phyloP scores from a whole-genome alignment of 1,140 invertebrate genomes.

The Maniola jurtina region DNA sequence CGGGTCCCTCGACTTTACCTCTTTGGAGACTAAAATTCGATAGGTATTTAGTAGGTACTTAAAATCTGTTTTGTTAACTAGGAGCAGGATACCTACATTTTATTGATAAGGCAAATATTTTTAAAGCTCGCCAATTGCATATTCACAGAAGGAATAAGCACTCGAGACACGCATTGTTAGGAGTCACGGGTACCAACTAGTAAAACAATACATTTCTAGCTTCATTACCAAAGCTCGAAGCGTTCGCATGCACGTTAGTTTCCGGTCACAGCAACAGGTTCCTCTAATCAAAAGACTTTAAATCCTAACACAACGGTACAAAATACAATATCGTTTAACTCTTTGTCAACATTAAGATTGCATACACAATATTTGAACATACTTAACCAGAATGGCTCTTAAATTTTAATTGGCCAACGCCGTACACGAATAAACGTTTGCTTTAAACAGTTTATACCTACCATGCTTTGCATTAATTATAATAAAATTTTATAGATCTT shows the following conservation, averaged over 20 bases:
- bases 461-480: slow-evolving; percentile 9
- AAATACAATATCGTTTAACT: slow-evolving; percentile 35
- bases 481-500: slow-evolving; percentile 3
- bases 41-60: neutral
- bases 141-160: slow-evolving; percentile 9
- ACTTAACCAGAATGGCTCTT: slow-evolving; percentile 40
- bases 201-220: slow-evolving; percentile 35
- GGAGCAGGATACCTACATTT: neutral
- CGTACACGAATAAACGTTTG: slow-evolving; percentile 38
- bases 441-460: slow-evolving; percentile 31
- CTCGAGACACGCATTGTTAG: slow-evolving; percentile 21
- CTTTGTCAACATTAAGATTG: slow-evolving; percentile 16
- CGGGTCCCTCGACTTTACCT: no score
- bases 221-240: slow-evolving; percentile 49
- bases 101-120: slow-evolving; percentile 1
- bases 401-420: slow-evolving; percentile 56
- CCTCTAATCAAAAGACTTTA: slow-evolving; percentile 27
- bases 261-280: slow-evolving; percentile 46
- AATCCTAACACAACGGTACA: slow-evolving; percentile 34
- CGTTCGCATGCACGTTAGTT: slow-evolving; percentile 52
- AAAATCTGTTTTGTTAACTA: neutral
- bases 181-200: slow-evolving; percentile 34
- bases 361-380: slow-evolving; percentile 44
- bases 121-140: slow-evolving; percentile 13
- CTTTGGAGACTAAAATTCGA: no score